Conservation (phyloP, 2,888 invertebrate genomes). For the Plemyria rubiginata region DNA sequence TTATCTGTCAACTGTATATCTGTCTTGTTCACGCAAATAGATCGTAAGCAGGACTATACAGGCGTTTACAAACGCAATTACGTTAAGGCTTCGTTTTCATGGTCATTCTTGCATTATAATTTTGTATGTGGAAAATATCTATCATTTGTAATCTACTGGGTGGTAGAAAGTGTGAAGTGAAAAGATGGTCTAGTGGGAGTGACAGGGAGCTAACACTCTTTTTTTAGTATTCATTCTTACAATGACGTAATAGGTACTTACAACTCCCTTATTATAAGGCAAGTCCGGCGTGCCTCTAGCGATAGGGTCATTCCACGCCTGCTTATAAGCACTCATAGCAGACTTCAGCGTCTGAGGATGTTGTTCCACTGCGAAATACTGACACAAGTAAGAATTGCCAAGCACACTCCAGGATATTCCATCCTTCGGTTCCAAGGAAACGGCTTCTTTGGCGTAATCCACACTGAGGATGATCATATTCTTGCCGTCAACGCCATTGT, state of each 20-base stretch:
- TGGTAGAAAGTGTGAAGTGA: too few relatives aligned
- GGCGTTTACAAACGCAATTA: too few relatives aligned
- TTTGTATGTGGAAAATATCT: too few relatives aligned
- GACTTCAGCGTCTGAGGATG: slow-evolving; percentile 88
- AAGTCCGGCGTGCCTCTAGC: slow-evolving; percentile 91
- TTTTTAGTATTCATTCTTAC: too few relatives aligned
- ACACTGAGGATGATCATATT: slow-evolving; percentile 89
- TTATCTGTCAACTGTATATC: too few relatives aligned
- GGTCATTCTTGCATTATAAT: too few relatives aligned
- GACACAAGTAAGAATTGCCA: slow-evolving; percentile 93
- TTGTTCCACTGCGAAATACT: slow-evolving; percentile 90
- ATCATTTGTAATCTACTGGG: too few relatives aligned
- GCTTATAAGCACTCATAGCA: slow-evolving; percentile 91
- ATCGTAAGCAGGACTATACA: too few relatives aligned
- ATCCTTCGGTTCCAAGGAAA: slow-evolving; percentile 90
- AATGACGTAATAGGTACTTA: slow-evolving; percentile 73
- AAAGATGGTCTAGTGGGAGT: too few relatives aligned
- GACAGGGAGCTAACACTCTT: too few relatives aligned
- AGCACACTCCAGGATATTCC: slow-evolving; percentile 93
- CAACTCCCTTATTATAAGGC: slow-evolving; percentile 93
- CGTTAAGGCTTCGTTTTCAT: too few relatives aligned
- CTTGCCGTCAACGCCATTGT: slow-evolving; percentile 73
- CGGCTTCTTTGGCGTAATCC: slow-evolving; percentile 92
- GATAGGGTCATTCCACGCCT: slow-evolving; percentile 89
- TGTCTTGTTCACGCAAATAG: too few relatives aligned